These are phyloP conservation scores for Pristiophorus japonicus DNA, from an alignment of 2,113 vertebrate genomes.

Conservation along the genomic window DNA sequence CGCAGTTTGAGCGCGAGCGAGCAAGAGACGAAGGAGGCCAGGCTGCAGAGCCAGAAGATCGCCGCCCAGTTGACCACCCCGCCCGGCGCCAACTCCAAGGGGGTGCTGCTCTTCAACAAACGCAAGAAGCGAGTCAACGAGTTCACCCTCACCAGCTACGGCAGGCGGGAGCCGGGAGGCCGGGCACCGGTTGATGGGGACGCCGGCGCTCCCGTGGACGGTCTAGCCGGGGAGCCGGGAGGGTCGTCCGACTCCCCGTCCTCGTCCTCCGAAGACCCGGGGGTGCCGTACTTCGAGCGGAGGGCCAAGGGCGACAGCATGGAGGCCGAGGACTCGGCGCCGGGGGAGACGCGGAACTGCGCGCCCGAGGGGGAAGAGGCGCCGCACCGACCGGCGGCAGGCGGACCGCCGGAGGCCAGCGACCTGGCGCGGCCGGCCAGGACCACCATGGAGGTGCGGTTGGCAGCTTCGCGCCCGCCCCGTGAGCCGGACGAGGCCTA, in stretches of 20 bases:
- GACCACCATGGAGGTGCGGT: not conserved
- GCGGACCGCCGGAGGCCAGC: not conserved
- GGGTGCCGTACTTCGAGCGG: not conserved
- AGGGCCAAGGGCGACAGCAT: not conserved
- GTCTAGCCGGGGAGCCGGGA: not conserved
- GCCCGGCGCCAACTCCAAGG: slow-evolving; percentile 74
- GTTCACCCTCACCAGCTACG: slow-evolving; percentile 65
- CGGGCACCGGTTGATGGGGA: not conserved
- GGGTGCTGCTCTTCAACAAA: slow-evolving; percentile 85
- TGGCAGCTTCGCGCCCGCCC: not conserved
- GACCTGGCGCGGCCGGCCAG: not conserved
- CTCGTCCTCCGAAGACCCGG: not conserved
- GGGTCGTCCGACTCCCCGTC: not conserved
- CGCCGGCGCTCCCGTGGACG: not conserved
- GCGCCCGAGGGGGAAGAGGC: not conserved
- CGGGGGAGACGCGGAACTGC: no score
- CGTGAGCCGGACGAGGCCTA: slow-evolving; percentile 40
- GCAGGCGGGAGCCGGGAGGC: slow-evolving; percentile 43
- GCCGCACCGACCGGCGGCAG: no score
- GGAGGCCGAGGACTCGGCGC: no score
- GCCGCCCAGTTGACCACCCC: slow-evolving; percentile 82
- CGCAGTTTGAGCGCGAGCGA: slow-evolving; percentile 79
- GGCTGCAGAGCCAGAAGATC: slow-evolving; percentile 75
- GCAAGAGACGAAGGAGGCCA: slow-evolving; percentile 83
- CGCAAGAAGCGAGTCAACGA: slow-evolving; percentile 79